A percentile compares a stretch with the other conserved stretches of the same genome.
These are phyloP conservation scores for Melolontha melolontha DNA, from an alignment of 2,888 invertebrate species.

Conservation along the genomic window DNA sequence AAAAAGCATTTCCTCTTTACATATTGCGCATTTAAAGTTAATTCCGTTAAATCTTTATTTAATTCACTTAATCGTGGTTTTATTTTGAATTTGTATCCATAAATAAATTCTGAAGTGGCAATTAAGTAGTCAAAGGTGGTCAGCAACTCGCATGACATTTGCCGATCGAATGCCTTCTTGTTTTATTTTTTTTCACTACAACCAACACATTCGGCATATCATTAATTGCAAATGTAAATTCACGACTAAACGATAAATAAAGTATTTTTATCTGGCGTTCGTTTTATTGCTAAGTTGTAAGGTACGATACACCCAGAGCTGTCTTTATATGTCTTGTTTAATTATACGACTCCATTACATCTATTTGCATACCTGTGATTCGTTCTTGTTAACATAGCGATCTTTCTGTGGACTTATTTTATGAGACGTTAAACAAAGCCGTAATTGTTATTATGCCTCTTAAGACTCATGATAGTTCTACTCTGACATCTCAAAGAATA, in stretches of 20 bases:
- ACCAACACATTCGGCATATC: conserved; percentile 39
- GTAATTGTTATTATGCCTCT: conserved; percentile 42
- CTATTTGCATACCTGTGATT: conserved; percentile 48
- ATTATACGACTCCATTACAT: conserved; percentile 49
- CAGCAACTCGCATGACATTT: conserved; percentile 40
- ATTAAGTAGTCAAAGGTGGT: conserved; percentile 45
- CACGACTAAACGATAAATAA: conserved; percentile 34
- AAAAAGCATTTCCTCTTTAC: no score
- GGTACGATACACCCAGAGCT: conserved; percentile 42
- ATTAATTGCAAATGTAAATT: conserved; percentile 45
- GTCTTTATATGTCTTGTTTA: conserved; percentile 48
- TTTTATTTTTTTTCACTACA: conserved; percentile 30
- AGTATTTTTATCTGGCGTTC: conserved; percentile 39
- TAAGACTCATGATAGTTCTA: conserved; percentile 28
- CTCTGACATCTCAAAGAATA: conserved; percentile 10
- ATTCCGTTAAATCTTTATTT: no score
- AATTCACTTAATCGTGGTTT: neutral
- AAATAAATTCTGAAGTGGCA: conserved; percentile 29
- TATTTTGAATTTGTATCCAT: conserved; percentile 13
- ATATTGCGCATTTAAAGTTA: no score
- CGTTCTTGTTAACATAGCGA: conserved; percentile 42
- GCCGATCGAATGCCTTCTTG: conserved; percentile 41
- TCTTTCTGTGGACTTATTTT: conserved; percentile 40
- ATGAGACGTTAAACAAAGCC: conserved; percentile 40
- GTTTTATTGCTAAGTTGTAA: conserved; percentile 33